Conservation (phyloP, 2,888 invertebrate species). For the Andrena fulva region DNA sequence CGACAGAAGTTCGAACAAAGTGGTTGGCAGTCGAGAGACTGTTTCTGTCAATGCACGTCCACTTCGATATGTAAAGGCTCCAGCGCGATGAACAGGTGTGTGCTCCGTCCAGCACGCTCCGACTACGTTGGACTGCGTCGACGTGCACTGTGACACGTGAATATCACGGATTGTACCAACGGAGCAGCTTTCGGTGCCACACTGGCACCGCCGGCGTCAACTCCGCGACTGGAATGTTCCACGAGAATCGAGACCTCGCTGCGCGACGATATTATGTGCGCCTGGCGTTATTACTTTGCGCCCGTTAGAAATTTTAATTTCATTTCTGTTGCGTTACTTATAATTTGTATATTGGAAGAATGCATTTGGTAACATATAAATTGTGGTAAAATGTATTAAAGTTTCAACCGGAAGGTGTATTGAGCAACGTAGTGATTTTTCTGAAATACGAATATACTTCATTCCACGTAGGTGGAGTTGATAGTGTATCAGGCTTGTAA, state of each 20-base stretch:
- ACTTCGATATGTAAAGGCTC: slow-evolving; percentile 27
- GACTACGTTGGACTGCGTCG: slow-evolving; percentile 39
- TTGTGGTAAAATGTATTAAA: no score
- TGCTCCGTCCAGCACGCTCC: slow-evolving; percentile 15
- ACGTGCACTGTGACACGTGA: slow-evolving; percentile 75
- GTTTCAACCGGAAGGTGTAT: neutral
- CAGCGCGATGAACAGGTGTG: slow-evolving; percentile 28
- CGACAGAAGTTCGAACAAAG: slow-evolving; percentile 11
- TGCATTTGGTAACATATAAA: neutral
- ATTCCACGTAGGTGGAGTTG: no score
- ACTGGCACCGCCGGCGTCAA: slow-evolving; percentile 66
- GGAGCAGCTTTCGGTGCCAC: slow-evolving; percentile 63
- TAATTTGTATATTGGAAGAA: no score
- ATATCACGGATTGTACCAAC: slow-evolving; percentile 62
- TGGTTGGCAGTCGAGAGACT: neutral
- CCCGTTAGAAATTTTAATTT: neutral
- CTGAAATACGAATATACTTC: no score
- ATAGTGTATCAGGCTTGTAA: no score
- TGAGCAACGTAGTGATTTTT: slow-evolving; percentile 20
- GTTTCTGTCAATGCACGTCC: slow-evolving; percentile 22
- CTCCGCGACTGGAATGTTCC: slow-evolving; percentile 1
- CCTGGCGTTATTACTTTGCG: neutral
- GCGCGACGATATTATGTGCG: neutral
- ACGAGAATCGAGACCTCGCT: neutral
- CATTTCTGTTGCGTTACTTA: neutral